phyloP scores from a whole-genome alignment of 2,113 vertebrate genomes.

The Zosterops borbonicus region DNA sequence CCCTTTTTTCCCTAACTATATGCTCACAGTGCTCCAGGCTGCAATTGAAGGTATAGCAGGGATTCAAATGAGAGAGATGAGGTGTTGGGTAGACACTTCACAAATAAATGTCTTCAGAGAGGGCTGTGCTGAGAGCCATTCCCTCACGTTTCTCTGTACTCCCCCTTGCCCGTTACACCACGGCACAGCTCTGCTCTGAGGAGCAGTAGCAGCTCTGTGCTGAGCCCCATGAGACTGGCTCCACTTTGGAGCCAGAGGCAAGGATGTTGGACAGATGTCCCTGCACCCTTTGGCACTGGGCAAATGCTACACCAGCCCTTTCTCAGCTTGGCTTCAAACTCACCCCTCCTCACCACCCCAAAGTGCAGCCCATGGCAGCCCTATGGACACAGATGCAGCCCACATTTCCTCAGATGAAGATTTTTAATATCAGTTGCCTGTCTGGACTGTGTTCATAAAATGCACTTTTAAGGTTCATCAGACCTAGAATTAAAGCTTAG shows the following conservation, averaged over 20 bases:
- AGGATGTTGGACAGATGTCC: not conserved
- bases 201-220: not conserved
- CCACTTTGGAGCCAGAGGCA: not conserved
- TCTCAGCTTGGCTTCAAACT: not conserved
- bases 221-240: rapidly evolving
- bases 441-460: not conserved
- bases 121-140: not conserved
- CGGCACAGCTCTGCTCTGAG: not conserved
- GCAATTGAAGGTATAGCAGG: not conserved
- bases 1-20: not conserved
- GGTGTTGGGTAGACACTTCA: not conserved
- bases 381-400: rapidly evolving
- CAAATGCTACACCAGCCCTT: not conserved
- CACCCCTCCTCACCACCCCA: not conserved
- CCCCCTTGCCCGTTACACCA: rapidly evolving
- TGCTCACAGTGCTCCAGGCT: not conserved
- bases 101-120: not conserved
- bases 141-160: rapidly evolving
- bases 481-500: not conserved
- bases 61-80: not conserved
- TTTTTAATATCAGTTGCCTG: not conserved
- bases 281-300: not conserved
- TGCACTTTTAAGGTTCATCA: not conserved
- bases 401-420: not conserved
- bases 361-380: not conserved